A percentile compares a stretch with the other conserved stretches of the same genome.
These are phyloP conservation scores for Drosophila yooni DNA, from an alignment of 2,888 invertebrate species.

Conservation along the genomic window DNA sequence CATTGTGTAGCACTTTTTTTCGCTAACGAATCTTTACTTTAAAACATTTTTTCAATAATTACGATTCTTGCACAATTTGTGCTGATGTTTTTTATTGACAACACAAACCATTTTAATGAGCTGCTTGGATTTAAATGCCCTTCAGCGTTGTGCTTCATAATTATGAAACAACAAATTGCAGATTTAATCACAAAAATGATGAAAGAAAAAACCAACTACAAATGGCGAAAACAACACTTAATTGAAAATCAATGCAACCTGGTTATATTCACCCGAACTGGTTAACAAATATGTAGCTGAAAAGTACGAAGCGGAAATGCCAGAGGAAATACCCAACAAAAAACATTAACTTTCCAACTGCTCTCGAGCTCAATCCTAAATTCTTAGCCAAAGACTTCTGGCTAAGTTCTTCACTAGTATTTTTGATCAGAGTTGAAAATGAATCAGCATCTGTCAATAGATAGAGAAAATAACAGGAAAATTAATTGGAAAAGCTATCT, in stretches of 20 bases:
- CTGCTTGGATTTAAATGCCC: slow-evolving; percentile 44
- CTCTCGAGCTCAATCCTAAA: not conserved
- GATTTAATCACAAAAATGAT: slow-evolving; percentile 23
- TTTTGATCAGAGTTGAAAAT: not conserved
- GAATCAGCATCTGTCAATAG: not conserved
- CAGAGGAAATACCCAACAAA: not conserved
- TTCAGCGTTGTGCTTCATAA: slow-evolving; percentile 59
- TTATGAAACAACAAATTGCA: slow-evolving; percentile 71
- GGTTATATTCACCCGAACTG: not conserved
- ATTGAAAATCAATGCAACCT: slow-evolving; percentile 25
- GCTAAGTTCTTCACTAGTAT: not conserved
- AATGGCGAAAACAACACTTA: slow-evolving; percentile 6
- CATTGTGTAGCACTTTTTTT: not conserved
- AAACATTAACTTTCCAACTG: not conserved
- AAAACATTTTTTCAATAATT: not conserved
- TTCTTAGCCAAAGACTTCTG: not conserved
- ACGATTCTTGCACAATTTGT: not conserved
- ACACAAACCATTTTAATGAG: slow-evolving; percentile 49
- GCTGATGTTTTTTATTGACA: slow-evolving; percentile 21
- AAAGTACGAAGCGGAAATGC: no score
- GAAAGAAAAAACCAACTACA: slow-evolving; percentile 4
- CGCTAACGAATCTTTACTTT: not conserved
- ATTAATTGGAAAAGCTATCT: not conserved
- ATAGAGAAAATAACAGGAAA: not conserved
- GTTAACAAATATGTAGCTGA: not conserved